These are phyloP conservation scores for Mythimna loreyi DNA, from an alignment of 2,888 invertebrate species.

Conservation along the genomic window DNA sequence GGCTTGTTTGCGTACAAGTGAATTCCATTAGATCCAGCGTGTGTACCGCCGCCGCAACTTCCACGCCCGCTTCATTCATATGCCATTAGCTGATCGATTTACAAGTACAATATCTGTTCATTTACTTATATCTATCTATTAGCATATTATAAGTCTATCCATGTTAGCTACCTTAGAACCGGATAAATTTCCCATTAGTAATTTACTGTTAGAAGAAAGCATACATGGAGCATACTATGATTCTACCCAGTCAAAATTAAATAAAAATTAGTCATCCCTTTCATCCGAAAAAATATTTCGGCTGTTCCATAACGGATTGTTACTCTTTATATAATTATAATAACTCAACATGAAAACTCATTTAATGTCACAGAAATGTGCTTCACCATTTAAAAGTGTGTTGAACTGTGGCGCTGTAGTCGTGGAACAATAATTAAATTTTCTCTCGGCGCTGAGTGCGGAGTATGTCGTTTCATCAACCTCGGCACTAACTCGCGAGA, in stretches of 20 bases:
- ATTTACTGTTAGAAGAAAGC: too few relatives aligned
- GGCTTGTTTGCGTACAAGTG: constrained; percentile 90
- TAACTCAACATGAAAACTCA: constrained; percentile 81
- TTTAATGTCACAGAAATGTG: constrained; percentile 84
- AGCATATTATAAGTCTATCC: constrained; percentile 38
- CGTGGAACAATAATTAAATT: constrained; percentile 88
- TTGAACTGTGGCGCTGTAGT: constrained; percentile 82
- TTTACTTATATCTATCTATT: constrained; percentile 70
- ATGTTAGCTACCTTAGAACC: constrained; percentile 32
- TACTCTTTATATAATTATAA: constrained; percentile 78
- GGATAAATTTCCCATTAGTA: constrained; percentile 7
- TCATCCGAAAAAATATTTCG: constrained; percentile 31
- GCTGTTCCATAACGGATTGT: constrained; percentile 54
- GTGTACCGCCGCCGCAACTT: constrained; percentile 84
- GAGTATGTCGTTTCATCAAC: constrained; percentile 87
- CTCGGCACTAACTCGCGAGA: constrained; percentile 82
- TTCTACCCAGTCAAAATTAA: not conserved
- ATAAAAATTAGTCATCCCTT: constrained; percentile 2
- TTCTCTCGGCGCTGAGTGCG: constrained; percentile 82
- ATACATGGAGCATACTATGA: not conserved
- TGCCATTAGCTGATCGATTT: constrained; percentile 90
- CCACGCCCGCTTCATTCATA: constrained; percentile 87
- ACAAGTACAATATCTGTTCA: constrained; percentile 82
- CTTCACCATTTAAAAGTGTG: constrained; percentile 85
- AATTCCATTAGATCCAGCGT: constrained; percentile 90